phyloP scores from a whole-genome alignment of 1,140 invertebrate genomes.

The Pararge aegeria region DNA sequence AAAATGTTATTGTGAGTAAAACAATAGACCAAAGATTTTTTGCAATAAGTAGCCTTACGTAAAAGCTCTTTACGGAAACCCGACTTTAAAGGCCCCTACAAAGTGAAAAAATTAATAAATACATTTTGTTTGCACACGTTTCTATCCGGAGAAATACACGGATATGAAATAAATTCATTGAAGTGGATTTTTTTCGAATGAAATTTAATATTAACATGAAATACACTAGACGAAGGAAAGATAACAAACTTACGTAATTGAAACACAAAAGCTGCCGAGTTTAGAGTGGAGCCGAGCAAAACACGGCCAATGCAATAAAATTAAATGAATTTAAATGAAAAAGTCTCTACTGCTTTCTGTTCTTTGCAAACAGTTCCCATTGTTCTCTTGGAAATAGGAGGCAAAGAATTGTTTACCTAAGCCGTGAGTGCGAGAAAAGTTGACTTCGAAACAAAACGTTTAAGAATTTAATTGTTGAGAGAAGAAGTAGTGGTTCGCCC shows the following conservation, averaged over 20 bases:
- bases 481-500: not conserved
- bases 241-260: constrained; percentile 1
- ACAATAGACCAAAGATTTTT: no score
- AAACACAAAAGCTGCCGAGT: not conserved
- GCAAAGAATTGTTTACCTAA: constrained; percentile 16
- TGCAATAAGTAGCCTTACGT: no score
- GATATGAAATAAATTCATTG: no score
- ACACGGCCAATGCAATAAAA: constrained; percentile 1
- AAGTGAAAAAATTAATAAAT: no score
- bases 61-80: no score
- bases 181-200: no score
- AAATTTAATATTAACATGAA: no score
- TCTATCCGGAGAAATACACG: no score
- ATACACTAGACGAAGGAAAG: no score
- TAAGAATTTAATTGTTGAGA: not conserved
- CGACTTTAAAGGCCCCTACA: no score
- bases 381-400: constrained; percentile 6
- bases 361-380: constrained; percentile 17
- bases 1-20: no score
- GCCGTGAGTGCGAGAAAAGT: constrained; percentile 11
- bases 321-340: constrained; percentile 13
- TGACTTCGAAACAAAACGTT: constrained; percentile 11
- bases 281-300: not conserved
- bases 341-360: constrained; percentile 11
- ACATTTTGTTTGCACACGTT: no score